Evolutionary conservation across 2,888 invertebrate species (phyloP).

Genomic region (Sinopyrophorus schimmeli): DNA sequence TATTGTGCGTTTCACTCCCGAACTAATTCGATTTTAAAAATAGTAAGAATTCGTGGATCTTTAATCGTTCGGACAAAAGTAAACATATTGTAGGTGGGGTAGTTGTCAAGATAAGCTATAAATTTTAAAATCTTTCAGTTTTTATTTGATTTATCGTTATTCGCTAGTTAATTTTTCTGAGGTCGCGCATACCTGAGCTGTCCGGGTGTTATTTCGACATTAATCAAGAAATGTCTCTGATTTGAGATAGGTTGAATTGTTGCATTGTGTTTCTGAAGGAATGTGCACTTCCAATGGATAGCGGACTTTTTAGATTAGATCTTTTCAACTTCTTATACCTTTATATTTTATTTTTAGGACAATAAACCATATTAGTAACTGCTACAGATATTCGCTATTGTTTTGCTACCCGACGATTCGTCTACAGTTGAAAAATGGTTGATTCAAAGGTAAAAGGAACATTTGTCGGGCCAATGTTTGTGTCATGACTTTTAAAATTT

Average conservation of each 20-base stretch:
- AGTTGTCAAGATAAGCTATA: conserved; percentile 44
- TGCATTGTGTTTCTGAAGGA: conserved; percentile 39
- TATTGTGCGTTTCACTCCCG: conserved; percentile 17
- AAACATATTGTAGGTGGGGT: conserved; percentile 50
- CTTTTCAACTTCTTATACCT: conserved; percentile 19
- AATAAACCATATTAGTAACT: no score
- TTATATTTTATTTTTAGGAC: conserved; percentile 20
- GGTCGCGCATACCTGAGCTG: conserved; percentile 43
- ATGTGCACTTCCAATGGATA: conserved; percentile 37
- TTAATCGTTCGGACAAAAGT: conserved; percentile 31
- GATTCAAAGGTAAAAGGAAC: no score
- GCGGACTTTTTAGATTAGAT: conserved; percentile 29
- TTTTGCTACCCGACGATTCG: no score
- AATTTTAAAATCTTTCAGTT: conserved; percentile 48
- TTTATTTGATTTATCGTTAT: conserved; percentile 49
- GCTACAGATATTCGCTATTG: no score
- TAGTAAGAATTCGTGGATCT: conserved; percentile 21
- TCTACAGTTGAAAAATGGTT: no score
- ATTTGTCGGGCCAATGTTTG: no score
- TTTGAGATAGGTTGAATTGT: conserved; percentile 43
- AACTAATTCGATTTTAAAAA: conserved; percentile 29
- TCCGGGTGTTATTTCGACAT: conserved; percentile 40
- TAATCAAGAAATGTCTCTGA: conserved; percentile 47
- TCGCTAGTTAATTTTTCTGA: conserved; percentile 45
- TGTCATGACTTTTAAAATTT: no score